These are phyloP conservation scores for Conomelus anceps DNA, from an alignment of 2,888 invertebrate genomes.

Conservation along the genomic window DNA sequence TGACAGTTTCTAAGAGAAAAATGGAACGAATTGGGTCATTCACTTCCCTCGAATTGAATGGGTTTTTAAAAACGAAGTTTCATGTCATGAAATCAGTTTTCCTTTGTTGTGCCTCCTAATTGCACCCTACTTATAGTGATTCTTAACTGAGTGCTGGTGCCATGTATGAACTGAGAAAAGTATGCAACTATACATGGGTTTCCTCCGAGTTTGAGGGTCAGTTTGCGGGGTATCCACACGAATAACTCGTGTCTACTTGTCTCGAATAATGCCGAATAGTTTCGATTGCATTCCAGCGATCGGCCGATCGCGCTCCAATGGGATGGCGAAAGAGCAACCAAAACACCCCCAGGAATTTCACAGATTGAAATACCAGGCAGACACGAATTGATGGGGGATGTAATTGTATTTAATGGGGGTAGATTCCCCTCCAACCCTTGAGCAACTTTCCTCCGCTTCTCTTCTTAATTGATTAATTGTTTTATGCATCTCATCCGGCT, in stretches of 20 bases:
- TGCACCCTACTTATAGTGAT: neutral
- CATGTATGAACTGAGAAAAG: neutral
- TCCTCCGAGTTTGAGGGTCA: neutral
- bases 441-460: neutral
- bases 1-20: too few relatives aligned
- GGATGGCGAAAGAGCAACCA: neutral
- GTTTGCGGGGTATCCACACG: neutral
- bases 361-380: conserved; percentile 16
- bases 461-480: conserved; percentile 4
- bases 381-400: conserved; percentile 24
- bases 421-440: neutral
- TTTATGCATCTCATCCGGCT: neutral
- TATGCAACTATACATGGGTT: neutral
- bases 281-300: neutral
- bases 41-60: too few relatives aligned
- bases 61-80: too few relatives aligned
- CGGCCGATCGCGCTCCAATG: neutral
- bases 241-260: neutral
- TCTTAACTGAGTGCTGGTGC: neutral
- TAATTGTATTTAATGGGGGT: conserved; percentile 21
- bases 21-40: too few relatives aligned
- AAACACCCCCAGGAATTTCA: conserved; percentile 4
- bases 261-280: neutral
- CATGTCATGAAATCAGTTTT: too few relatives aligned
- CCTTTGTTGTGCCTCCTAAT: too few relatives aligned